Conservation (phyloP, 2,113 vertebrate genomes). For the Chascanopsetta lugubris region DNA sequence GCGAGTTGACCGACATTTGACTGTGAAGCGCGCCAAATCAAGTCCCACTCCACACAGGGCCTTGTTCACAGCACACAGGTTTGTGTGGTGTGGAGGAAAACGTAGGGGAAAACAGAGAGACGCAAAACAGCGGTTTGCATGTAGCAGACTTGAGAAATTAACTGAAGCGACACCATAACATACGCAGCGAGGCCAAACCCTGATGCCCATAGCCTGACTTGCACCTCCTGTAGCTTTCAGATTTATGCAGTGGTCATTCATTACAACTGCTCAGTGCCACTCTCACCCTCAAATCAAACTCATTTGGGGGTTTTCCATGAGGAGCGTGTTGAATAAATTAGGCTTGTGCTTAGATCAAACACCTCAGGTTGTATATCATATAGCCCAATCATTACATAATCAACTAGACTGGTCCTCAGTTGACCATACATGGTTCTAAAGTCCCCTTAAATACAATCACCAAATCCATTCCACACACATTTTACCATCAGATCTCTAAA, state of each 20-base stretch:
- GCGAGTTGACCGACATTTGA: slow-evolving; percentile 64
- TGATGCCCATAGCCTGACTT: no score
- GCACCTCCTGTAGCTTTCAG: no score
- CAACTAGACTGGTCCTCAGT: no score
- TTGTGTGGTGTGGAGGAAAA: slow-evolving; percentile 27
- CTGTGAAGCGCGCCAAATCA: slow-evolving; percentile 43
- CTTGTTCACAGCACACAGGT: slow-evolving; percentile 46
- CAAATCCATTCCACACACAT: no score
- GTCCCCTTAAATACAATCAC: no score
- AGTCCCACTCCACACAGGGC: slow-evolving; percentile 28
- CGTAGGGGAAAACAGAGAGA: slow-evolving; percentile 2
- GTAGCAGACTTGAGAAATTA: slow-evolving; percentile 6
- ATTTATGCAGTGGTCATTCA: not conserved
- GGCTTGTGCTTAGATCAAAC: not conserved
- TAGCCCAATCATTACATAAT: not conserved
- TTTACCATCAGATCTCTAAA: no score
- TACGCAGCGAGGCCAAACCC: no score
- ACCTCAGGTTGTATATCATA: not conserved
- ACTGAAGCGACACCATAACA: no score
- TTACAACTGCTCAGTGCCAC: no score
- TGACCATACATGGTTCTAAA: no score
- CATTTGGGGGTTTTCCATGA: not conserved
- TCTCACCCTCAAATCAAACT: not conserved
- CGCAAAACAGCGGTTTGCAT: slow-evolving; percentile 10
- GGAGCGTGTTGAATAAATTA: not conserved